A percentile compares a stretch with the other conserved stretches of the same genome.
phyloP scores from a whole-genome alignment of 2,888 invertebrate species.

The Nymphalis c-album region DNA sequence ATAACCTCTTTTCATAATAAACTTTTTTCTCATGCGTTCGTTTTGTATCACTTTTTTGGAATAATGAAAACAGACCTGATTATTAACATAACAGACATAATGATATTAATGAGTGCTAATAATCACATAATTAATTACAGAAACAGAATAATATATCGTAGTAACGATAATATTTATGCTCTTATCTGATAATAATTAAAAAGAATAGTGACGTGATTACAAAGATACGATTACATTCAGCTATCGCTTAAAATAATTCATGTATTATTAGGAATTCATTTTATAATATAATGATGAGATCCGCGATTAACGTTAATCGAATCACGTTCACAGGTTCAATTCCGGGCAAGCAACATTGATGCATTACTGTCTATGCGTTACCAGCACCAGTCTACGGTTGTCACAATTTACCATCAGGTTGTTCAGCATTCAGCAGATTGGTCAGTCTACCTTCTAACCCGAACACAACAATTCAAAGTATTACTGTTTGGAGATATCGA shows the following conservation, averaged over 20 bases:
- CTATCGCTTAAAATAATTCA: background rate
- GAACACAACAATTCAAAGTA: too few relatives aligned
- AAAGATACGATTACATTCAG: slow-evolving; percentile 7
- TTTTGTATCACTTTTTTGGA: background rate
- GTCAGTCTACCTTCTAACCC: too few relatives aligned
- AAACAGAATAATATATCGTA: slow-evolving; percentile 10
- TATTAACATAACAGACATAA: background rate
- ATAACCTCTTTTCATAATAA: slow-evolving; percentile 26
- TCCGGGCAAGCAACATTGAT: too few relatives aligned
- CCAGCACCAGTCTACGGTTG: too few relatives aligned
- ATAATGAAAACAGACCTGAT: background rate
- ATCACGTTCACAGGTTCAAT: too few relatives aligned
- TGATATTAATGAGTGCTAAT: slow-evolving; percentile 16
- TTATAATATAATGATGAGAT: too few relatives aligned
- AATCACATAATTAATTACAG: slow-evolving; percentile 17
- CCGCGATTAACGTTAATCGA: too few relatives aligned
- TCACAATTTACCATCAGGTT: too few relatives aligned
- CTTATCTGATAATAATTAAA: slow-evolving; percentile 21
- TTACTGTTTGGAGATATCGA: too few relatives aligned
- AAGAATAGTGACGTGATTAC: slow-evolving; percentile 14
- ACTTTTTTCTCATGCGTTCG: background rate
- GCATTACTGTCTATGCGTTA: too few relatives aligned
- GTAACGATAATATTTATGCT: slow-evolving; percentile 17
- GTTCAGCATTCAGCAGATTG: too few relatives aligned
- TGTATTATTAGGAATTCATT: background rate